Conservation (phyloP, 2,888 invertebrate species). For the Rhamnusium bicolor region DNA sequence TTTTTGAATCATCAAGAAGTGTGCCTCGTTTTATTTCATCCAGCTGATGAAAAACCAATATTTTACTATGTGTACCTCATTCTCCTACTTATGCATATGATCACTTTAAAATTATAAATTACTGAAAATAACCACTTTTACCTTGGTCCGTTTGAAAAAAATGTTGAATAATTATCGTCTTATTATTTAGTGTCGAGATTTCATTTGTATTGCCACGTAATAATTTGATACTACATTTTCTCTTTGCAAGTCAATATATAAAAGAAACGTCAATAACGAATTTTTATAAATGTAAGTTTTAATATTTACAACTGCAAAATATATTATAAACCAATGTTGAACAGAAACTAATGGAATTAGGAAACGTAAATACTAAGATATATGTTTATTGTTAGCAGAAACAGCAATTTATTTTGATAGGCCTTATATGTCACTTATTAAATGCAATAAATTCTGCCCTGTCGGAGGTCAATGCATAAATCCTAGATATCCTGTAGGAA, state of each 20-base stretch:
- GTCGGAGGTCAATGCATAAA: conserved; percentile 52
- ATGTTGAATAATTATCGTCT: too few species aligned
- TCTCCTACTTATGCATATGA: too few species aligned
- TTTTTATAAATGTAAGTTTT: not conserved
- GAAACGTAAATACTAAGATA: conserved; percentile 28
- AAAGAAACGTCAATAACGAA: not conserved
- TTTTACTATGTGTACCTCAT: too few species aligned
- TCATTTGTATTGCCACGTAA: not conserved
- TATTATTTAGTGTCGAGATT: too few species aligned
- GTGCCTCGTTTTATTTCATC: too few species aligned
- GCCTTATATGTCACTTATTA: conserved; percentile 52
- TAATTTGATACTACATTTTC: not conserved
- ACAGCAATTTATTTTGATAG: conserved; percentile 46
- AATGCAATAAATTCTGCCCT: conserved; percentile 50
- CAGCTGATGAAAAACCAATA: too few species aligned
- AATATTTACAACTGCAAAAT: not conserved
- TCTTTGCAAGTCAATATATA: not conserved
- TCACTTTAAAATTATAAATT: too few species aligned
- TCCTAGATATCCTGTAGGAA: conserved; percentile 49
- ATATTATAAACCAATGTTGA: not conserved
- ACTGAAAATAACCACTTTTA: too few species aligned
- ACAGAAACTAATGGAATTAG: conserved; percentile 17
- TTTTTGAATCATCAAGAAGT: too few species aligned
- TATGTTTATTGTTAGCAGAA: conserved; percentile 24
- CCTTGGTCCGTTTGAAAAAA: too few species aligned